Conservation (phyloP, 1,140 invertebrate species). For the Dreissena rostriformis region DNA sequence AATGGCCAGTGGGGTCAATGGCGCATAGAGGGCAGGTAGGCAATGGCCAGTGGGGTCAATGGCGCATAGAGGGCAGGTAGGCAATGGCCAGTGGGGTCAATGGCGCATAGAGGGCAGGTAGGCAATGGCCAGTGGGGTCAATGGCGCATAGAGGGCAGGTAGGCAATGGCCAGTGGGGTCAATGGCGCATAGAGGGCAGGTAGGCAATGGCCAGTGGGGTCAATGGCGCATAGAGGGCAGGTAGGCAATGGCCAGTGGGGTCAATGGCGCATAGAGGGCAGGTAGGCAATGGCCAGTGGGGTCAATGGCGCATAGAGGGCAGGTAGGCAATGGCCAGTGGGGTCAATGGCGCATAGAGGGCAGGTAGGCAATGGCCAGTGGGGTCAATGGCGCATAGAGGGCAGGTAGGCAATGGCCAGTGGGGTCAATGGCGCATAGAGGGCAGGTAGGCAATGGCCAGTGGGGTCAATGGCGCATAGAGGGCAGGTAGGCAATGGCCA, state of each 20-base stretch:
- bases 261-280: slow-evolving; percentile 94
- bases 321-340: slow-evolving; percentile 96
- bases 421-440: slow-evolving; percentile 96
- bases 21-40: slow-evolving; percentile 89
- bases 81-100: slow-evolving; percentile 95
- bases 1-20: slow-evolving; percentile 97
- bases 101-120: slow-evolving; percentile 92
- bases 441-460: slow-evolving; percentile 83
- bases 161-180: slow-evolving; percentile 94
- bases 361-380: slow-evolving; percentile 70
- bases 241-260: slow-evolving; percentile 96
- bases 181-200: slow-evolving; percentile 93
- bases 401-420: slow-evolving; percentile 95
- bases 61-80: too few species aligned
- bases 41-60: too few species aligned
- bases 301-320: too few species aligned
- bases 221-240: too few species aligned
- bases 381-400: too few species aligned
- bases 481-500: slow-evolving; percentile 95
- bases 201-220: too few species aligned
- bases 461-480: too few species aligned
- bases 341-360: slow-evolving; percentile 96
- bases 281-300: slow-evolving; percentile 70
- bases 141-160: too few species aligned
- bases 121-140: too few species aligned